Evolutionary conservation across 2,888 invertebrate genomes (phyloP), one percentile per base, ranked within the genome.

Genomic region (Parasteatoda lunata): DNA sequence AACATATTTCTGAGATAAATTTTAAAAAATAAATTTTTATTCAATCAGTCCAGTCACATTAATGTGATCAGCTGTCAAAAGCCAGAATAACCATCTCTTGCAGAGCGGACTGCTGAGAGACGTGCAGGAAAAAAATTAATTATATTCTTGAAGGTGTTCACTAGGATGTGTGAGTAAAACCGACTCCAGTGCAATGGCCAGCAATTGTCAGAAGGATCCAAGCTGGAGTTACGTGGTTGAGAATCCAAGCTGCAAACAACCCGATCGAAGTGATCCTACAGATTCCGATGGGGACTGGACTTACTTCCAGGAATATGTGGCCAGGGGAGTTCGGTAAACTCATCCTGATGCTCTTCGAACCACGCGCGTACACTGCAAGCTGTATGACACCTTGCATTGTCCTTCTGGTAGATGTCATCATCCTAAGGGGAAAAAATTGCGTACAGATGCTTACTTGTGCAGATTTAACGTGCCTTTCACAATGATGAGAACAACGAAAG

Each of bases 261-360:
- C 66, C 45, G 68, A 77, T 68, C 8, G 68, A 66, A 68, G 30
- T 68, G 68, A 30, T 77, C 13, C 45, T 9, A 59, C 48, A 59
- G 8, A 48, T 66, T 15, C 48, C n/a, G 7, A 77, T 77, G 48
- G 77, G 65, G 48, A n/a, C n/a, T n/a, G n/a, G n/a, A n/a, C 45
- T 77, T 68, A 51, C 9, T 49, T 77, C 66, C 49, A 30, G 49
- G 51, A 68, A n/a, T 66, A 66, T 51, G 6, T 15, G 66, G 49
- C 52, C 68, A 68, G 4, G 51, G 77, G 45, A 77, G 4, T 66
- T n/a, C 77, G 45, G 49, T 77, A 68, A 66, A 77, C 8, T 77
- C 66, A 51, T 68, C 77, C n/a, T 77, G 51, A 51, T 77, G 68
- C 66, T 77, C 77, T 66, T 77, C 51, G 9, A 77, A 77, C 68